phyloP scores from a whole-genome alignment of 2,113 vertebrate species.

The Charina bottae region DNA sequence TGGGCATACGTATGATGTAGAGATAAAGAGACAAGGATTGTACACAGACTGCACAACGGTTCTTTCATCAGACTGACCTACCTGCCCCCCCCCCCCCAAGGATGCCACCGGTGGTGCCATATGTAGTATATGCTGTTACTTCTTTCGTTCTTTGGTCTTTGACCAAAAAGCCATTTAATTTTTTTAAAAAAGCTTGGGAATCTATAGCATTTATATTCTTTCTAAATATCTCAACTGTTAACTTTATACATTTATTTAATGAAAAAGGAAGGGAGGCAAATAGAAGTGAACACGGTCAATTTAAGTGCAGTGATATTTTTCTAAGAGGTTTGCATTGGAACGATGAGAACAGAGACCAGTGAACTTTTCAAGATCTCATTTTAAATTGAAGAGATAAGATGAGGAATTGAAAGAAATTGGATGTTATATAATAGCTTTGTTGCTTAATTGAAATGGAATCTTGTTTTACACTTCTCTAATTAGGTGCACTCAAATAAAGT shows the following conservation, averaged over 20 bases:
- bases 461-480: constrained; percentile 64
- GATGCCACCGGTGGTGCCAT: background rate
- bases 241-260: background rate
- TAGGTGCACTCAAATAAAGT: constrained; percentile 41
- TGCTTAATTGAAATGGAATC: constrained; percentile 60
- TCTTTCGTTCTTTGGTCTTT: background rate
- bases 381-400: constrained; percentile 44
- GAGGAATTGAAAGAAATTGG: constrained; percentile 41
- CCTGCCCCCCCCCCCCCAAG: background rate
- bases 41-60: background rate
- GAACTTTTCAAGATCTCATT: constrained; percentile 11
- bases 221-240: background rate
- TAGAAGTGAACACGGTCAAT: background rate
- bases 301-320: constrained; percentile 16
- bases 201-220: background rate
- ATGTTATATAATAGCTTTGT: constrained; percentile 37
- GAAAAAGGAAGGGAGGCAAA: background rate
- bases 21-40: background rate
- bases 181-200: background rate
- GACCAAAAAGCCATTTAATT: background rate
- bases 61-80: background rate
- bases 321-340: background rate
- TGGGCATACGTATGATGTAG: background rate
- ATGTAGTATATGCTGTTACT: background rate
- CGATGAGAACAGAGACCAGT: background rate